These are phyloP conservation scores for Pachymerium ferrugineum DNA, from an alignment of 2,888 invertebrate species.

Conservation along the genomic window DNA sequence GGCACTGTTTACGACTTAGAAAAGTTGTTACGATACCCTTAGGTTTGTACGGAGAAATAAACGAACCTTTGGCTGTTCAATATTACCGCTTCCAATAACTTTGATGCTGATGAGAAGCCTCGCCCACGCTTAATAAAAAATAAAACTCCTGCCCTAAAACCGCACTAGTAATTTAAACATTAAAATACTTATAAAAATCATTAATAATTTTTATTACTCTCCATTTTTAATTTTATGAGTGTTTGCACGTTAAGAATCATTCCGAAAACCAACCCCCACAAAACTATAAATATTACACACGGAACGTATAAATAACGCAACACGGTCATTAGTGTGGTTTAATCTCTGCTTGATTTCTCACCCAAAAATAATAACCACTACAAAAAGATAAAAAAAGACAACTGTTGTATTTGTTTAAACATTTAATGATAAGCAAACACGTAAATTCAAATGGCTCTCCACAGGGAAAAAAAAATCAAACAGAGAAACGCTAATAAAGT, in stretches of 20 bases:
- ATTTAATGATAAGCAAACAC: conserved; percentile 14
- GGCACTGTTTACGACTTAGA: conserved; percentile 17
- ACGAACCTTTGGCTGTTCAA: not conserved
- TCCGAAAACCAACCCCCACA: too few relatives aligned
- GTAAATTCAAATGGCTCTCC: not conserved
- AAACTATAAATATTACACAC: not conserved
- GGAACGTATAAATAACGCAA: not conserved
- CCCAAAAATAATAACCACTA: not conserved
- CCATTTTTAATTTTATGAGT: too few relatives aligned
- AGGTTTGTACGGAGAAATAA: not conserved
- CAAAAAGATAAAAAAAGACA: too few relatives aligned
- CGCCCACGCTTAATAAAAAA: too few relatives aligned
- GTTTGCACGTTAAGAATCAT: too few relatives aligned
- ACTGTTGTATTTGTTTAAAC: not conserved
- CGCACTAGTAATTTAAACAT: too few relatives aligned
- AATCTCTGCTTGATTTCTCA: conserved; percentile 15
- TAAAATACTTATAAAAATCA: not conserved
- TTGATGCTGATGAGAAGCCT: too few relatives aligned
- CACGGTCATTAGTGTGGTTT: not conserved
- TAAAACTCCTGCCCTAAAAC: too few relatives aligned
- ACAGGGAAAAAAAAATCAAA: not conserved
- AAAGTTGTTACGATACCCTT: conserved; percentile 27
- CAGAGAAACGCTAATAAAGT: not conserved
- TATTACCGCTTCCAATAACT: not conserved
- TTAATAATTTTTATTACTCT: not conserved